These are phyloP conservation scores for Elephas maximus DNA, from an alignment of 2,113 vertebrate species.

Conservation along the genomic window DNA sequence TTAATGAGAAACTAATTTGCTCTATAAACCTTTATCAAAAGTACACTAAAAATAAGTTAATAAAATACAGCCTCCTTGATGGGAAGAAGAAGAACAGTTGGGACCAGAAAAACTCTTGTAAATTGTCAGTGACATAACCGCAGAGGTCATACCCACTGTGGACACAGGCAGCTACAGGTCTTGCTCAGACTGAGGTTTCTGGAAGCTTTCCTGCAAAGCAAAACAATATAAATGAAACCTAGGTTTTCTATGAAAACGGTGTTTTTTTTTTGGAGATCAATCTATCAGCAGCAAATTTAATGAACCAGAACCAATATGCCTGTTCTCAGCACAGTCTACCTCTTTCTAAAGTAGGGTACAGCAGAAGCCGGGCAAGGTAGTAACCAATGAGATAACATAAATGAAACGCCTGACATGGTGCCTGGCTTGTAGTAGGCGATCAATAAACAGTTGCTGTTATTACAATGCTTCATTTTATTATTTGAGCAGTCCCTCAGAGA, in stretches of 20 bases:
- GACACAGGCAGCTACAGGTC: neutral
- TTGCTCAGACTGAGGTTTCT: neutral
- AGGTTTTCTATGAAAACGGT: neutral
- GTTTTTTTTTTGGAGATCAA: neutral
- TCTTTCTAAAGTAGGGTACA: neutral
- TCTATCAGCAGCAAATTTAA: conserved; percentile 18
- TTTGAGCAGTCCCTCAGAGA: neutral
- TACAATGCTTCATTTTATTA: conserved; percentile 23
- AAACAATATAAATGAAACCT: conserved; percentile 25
- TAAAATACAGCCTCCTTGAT: neutral
- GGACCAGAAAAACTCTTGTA: neutral
- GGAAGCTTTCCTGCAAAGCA: neutral
- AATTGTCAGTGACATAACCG: neutral
- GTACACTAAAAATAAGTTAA: too few species aligned
- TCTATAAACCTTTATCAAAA: too few species aligned
- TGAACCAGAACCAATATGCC: neutral
- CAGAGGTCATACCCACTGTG: neutral
- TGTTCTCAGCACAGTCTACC: neutral
- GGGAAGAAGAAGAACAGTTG: neutral
- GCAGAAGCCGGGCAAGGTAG: neutral
- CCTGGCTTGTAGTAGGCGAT: neutral
- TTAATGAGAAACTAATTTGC: too few species aligned
- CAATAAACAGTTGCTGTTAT: neutral
- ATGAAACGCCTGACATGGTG: neutral
- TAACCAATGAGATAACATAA: neutral